Evolutionary conservation across 2,797 vertebrate species (phyloP), one percentile per base, ranked within the genome.

Genomic region (Spinus olivaceus): DNA sequence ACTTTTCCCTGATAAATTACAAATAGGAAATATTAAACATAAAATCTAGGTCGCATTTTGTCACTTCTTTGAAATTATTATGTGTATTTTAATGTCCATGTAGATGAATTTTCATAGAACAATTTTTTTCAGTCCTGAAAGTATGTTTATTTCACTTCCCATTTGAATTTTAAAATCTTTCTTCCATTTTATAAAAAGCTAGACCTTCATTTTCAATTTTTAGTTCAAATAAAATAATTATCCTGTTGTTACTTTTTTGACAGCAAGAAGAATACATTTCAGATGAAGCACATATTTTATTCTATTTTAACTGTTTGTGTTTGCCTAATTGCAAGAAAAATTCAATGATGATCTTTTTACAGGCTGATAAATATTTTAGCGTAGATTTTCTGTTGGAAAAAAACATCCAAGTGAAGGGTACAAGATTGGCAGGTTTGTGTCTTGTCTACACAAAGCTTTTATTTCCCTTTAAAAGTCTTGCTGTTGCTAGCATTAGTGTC

Each of bases 301-400:
- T 97, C 95, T 96, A 70, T 97, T 96, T 96, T 96, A 96, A 96
- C 95, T 97, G 92, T 86, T 96, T 96, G 92, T 97, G 96, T 96
- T 96, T 94, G 91, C 80, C 87, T 97, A 96, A 96, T 96, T 96
- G 96, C 87, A 96, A 96, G 94, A 94, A 96, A 95, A 96, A 95
- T 57, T 95, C 95, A 96, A 90, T 92, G 95, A 95, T 97, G 80
- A 96, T 97, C 95, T 95, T 96, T 96, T 96, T 96, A 95, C 91
- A 91, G 92, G 66, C 82, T 96, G 85, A 96, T 96, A 96, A 97
- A 97, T 97, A 97, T 97, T 96, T 97, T 88, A 96, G 80, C 0
- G 1, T 76, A 88, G 87, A 59, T 94, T 92, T 96, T 95, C 77
- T 61, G 66, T 47, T 81, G 80, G 59, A 49, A 83, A 80, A 70